phyloP scores from a whole-genome alignment of 1,140 invertebrate species.

The Diorhabda elongata region DNA sequence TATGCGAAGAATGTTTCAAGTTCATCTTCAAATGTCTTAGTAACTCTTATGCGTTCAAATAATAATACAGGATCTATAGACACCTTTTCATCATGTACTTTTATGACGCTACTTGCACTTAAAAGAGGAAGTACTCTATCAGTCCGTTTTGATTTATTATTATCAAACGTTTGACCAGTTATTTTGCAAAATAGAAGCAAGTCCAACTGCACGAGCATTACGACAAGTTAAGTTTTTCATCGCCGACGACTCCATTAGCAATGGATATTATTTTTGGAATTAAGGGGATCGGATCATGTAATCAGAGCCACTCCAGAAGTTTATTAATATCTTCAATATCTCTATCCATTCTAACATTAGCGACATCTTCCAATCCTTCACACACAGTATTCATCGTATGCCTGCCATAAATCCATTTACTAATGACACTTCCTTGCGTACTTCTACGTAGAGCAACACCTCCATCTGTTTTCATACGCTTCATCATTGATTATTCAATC shows the following conservation, averaged over 20 bases:
- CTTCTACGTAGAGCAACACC: conserved; percentile 43
- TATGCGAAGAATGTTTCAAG: conserved; percentile 41
- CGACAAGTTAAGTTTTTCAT: not conserved
- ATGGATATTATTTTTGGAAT: not conserved
- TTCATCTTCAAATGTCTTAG: conserved; percentile 33
- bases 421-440: conserved; percentile 42
- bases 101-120: conserved; percentile 31
- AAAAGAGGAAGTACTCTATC: not conserved
- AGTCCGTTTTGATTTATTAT: not conserved
- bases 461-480: conserved; percentile 33
- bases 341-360: conserved; percentile 38
- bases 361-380: conserved; percentile 42
- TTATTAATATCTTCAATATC: conserved; percentile 38
- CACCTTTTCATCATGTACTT: conserved; percentile 41
- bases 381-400: conserved; percentile 19
- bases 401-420: conserved; percentile 43
- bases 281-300: not conserved
- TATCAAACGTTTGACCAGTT: not conserved
- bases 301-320: not conserved
- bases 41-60: conserved; percentile 44
- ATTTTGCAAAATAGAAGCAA: not conserved
- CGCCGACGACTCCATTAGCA: not conserved
- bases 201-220: not conserved
- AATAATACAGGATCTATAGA: conserved; percentile 43
- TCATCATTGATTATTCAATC: not conserved